Evolutionary conservation across 2,888 invertebrate genomes (phyloP).

Genomic region (Eueremaeus valkanovi): DNA sequence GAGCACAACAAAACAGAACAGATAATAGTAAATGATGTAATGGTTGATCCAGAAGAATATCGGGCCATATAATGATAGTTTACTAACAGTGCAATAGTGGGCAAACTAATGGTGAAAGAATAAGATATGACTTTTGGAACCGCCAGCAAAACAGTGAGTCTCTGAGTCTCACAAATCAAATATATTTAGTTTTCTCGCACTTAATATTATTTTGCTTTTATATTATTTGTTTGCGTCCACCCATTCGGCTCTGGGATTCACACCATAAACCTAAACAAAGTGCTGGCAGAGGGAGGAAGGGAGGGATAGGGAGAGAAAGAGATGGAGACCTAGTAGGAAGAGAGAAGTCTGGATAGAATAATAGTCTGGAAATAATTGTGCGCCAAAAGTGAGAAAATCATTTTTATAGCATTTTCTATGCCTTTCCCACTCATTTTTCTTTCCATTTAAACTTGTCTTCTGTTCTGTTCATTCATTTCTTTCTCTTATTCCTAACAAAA

Average conservation of each 20-base stretch:
- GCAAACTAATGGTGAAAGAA: conserved; percentile 6
- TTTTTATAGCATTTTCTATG: conserved; percentile 1
- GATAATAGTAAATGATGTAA: conserved; percentile 22
- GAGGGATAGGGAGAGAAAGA: no score
- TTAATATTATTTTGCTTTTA: neutral
- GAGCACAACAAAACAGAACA: neutral
- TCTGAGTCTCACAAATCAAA: neutral
- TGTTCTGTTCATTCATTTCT: neutral
- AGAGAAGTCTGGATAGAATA: no score
- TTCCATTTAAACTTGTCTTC: conserved; percentile 5
- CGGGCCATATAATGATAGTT: conserved; percentile 11
- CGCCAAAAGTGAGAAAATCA: conserved; percentile 15
- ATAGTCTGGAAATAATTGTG: neutral
- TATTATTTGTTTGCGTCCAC: conserved; percentile 13
- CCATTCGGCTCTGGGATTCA: neutral
- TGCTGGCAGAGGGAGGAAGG: no score
- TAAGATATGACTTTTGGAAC: conserved; percentile 5
- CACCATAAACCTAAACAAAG: neutral
- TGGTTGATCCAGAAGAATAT: conserved; percentile 21
- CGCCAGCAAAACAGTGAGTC: conserved; percentile 5
- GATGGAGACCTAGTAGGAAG: no score
- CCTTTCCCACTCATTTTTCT: neutral
- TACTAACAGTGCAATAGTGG: neutral
- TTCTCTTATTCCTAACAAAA: neutral
- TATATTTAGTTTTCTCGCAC: conserved; percentile 2